These are phyloP conservation scores for Pardalotus punctatus DNA, from an alignment of 2,113 vertebrate genomes.

Conservation along the genomic window DNA sequence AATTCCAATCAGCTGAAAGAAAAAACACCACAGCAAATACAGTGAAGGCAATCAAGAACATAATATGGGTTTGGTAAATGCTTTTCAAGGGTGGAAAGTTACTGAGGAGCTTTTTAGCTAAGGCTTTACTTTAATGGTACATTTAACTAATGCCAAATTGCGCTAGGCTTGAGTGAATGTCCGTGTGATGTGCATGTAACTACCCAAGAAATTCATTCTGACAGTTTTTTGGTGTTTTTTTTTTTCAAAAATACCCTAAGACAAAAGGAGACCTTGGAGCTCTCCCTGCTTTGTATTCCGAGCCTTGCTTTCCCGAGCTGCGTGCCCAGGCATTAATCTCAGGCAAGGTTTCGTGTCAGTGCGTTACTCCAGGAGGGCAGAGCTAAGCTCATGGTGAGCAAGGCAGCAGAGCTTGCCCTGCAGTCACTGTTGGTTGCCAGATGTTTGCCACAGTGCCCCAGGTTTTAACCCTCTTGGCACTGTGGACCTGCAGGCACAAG, in stretches of 20 bases:
- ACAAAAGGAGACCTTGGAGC: constrained; percentile 2
- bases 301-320: neutral
- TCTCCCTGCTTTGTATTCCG: constrained; percentile 7
- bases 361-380: neutral
- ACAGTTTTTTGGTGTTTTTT: neutral
- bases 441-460: neutral
- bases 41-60: constrained; percentile 7
- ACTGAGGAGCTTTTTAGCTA: constrained; percentile 20
- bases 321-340: neutral
- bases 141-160: constrained; percentile 52
- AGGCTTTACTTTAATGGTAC: constrained; percentile 40
- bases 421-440: neutral
- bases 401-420: neutral
- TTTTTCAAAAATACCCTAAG: neutral
- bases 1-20: constrained; percentile 24
- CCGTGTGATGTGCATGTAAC: neutral
- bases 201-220: constrained; percentile 38
- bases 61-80: constrained; percentile 12
- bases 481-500: neutral
- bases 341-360: neutral
- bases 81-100: constrained; percentile 37
- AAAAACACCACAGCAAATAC: neutral
- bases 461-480: neutral
- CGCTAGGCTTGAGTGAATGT: neutral
- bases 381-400: neutral